Conservation (phyloP, 1,140 invertebrate species). For the Procambarus virginalis region DNA sequence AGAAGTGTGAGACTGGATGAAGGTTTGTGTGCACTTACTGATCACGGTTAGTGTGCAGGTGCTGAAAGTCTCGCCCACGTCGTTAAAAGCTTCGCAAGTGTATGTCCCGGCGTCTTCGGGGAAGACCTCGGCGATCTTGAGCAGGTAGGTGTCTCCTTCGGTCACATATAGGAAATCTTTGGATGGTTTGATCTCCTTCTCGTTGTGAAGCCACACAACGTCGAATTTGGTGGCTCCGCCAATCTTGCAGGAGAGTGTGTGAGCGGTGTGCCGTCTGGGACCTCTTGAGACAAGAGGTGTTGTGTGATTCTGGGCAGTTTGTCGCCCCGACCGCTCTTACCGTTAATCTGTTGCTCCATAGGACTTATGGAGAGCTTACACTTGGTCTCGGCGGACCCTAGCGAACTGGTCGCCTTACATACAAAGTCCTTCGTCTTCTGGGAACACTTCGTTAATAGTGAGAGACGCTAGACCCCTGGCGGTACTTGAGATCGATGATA, state of each 20-base stretch:
- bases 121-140: conserved; percentile 95
- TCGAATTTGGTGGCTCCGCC: conserved; percentile 90
- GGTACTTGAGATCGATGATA: conserved; percentile 92
- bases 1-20: too few species aligned
- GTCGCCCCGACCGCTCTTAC: conserved; percentile 52
- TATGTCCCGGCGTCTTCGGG: conserved; percentile 95
- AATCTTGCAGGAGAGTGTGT: conserved; percentile 89
- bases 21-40: conserved; percentile 74
- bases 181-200: conserved; percentile 96
- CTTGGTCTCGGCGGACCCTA: conserved; percentile 86
- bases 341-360: conserved; percentile 67
- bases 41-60: conserved; percentile 89
- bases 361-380: conserved; percentile 86
- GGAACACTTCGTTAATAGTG: conserved; percentile 92
- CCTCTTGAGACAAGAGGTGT: conserved; percentile 85
- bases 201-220: conserved; percentile 96
- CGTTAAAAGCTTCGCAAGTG: conserved; percentile 97
- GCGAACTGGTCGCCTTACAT: conserved; percentile 92
- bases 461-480: conserved; percentile 88
- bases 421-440: conserved; percentile 93
- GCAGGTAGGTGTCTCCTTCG: conserved; percentile 91
- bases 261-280: conserved; percentile 90
- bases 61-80: conserved; percentile 93
- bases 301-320: conserved; percentile 74
- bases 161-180: conserved; percentile 96